Evolutionary conservation across 2,113 vertebrate genomes (phyloP), one percentile per base, ranked within the genome.

Genomic region (Grus americana): DNA sequence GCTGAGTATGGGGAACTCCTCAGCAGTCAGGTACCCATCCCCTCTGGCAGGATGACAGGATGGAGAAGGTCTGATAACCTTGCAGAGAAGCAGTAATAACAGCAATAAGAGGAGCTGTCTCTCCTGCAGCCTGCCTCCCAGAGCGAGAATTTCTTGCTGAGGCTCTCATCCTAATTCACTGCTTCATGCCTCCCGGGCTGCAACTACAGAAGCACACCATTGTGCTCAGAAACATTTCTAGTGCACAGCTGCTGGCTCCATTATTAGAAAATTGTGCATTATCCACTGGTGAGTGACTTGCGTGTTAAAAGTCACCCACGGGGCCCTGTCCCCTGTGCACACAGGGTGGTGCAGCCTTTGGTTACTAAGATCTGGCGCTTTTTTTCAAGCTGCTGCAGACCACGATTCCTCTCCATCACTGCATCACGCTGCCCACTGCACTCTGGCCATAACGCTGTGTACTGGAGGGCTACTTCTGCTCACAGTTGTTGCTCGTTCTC

Each of bases 91-190:
- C n/a, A 61, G 49, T 81, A 85, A 75, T 92, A 92, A 65, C 71
- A 95, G 92, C 73, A 95, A 21, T 85, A 93, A 90, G 79, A 89
- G 34, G 81, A 95, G 59, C 30, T 4, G 2, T 42, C 62, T 85
- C 23, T 94, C 90, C 40, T 68, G 49, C 70, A 90, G 66, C 36
- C 66, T 91, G 52, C 86, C 52, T 90, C 78, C 30, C 62, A 81
- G 66, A 79, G 70, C 1, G 1, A 85, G 70, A 72, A 73, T 91
- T 92, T 81, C 84, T 81, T 73, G 49, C 94, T 75, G 78, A 93
- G 44, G 57, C 70, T 92, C 87, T 88, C 81, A 85, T 67, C 88
- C 58, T 91, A 91, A 92, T 97, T 94, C 91, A 93, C 83, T 57
- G 58, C 61, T 95, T 85, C 76, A 36, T 91, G 79, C 76, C 91